Conservation (phyloP, 2,888 invertebrate species). For the Phoronis australis region DNA sequence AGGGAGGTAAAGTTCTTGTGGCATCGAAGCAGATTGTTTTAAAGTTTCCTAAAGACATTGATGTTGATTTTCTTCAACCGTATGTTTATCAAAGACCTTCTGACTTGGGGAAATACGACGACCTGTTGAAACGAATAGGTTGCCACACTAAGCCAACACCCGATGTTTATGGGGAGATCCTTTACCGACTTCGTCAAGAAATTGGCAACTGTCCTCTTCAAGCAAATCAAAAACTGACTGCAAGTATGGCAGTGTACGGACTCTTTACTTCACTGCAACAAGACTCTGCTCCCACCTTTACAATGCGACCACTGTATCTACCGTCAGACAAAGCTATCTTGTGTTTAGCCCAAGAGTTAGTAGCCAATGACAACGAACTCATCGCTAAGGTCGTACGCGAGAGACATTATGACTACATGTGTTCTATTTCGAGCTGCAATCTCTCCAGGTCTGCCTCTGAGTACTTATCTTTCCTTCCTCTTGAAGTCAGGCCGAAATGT, state of each 20-base stretch:
- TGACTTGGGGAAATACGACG: neutral
- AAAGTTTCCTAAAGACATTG: neutral
- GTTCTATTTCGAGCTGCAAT: neutral
- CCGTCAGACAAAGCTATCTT: neutral
- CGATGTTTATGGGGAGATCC: neutral
- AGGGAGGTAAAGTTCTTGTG: neutral
- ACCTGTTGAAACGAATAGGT: neutral
- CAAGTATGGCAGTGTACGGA: slow-evolving; percentile 6
- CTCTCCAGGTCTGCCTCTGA: neutral
- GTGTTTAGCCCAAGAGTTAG: neutral
- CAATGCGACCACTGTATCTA: neutral
- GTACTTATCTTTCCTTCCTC: neutral
- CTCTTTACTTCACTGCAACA: slow-evolving; percentile 6
- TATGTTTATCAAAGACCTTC: neutral
- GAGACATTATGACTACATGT: neutral
- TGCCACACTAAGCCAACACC: neutral
- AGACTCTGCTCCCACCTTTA: neutral
- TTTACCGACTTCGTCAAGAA: slow-evolving; percentile 1
- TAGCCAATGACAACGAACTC: neutral
- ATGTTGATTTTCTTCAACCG: neutral
- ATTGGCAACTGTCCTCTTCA: slow-evolving; percentile 3
- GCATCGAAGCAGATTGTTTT: neutral
- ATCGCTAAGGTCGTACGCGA: neutral
- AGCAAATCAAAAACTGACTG: slow-evolving; percentile 5
- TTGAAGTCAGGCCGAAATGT: neutral